Conservation (phyloP, 1,140 invertebrate genomes). For the Hypsibius dujardini region DNA sequence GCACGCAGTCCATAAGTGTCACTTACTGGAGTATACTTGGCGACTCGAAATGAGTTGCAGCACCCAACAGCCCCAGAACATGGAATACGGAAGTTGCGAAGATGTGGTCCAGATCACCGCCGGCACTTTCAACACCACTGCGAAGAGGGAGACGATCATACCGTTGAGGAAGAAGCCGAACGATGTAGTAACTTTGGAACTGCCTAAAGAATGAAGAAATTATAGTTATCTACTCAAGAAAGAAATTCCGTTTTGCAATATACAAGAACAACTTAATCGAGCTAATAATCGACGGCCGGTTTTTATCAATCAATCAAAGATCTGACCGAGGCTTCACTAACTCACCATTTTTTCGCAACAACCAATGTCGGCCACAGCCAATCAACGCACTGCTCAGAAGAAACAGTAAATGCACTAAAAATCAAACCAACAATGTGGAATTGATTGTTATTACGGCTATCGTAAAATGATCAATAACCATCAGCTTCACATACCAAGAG, state of each 20-base stretch:
- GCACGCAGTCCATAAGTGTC: neutral
- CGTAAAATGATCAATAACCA: neutral
- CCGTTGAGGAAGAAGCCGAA: constrained; percentile 9
- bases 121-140: neutral
- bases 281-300: too few relatives aligned
- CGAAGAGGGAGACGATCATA: neutral
- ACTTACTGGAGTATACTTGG: constrained; percentile 16
- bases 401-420: neutral
- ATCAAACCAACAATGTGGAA: too few relatives aligned
- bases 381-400: neutral
- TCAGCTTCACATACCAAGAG: neutral
- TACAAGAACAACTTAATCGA: neutral
- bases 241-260: neutral
- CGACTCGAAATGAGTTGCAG: constrained; percentile 2
- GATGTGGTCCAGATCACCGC: neutral
- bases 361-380: neutral
- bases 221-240: too few relatives aligned
- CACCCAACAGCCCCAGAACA: neutral
- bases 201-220: too few relatives aligned
- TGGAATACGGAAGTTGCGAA: neutral
- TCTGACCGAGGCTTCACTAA: neutral
- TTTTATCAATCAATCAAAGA: too few relatives aligned
- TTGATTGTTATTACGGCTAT: neutral
- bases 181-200: neutral
- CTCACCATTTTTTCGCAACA: neutral